These are phyloP conservation scores for Pachypanchax playfairii DNA, from an alignment of 2,113 vertebrate genomes.

Conservation along the genomic window DNA sequence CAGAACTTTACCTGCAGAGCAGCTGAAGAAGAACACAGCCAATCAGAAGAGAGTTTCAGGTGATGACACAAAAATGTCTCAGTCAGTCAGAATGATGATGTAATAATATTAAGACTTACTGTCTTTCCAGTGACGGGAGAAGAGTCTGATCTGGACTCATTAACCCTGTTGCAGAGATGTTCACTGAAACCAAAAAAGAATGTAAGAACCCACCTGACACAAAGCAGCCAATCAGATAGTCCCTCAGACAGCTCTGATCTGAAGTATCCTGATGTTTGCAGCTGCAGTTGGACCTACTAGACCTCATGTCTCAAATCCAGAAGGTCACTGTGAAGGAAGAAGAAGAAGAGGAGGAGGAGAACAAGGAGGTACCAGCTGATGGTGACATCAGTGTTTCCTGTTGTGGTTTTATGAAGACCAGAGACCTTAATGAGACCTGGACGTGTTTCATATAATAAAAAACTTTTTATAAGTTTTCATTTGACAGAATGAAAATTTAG, in stretches of 20 bases:
- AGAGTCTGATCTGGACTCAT: constrained; percentile 87
- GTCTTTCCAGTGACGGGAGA: constrained; percentile 59
- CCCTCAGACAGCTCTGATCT: not conserved
- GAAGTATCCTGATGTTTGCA: constrained; percentile 52
- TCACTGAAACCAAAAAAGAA: constrained; percentile 86
- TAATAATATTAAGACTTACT: constrained; percentile 22
- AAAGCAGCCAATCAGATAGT: not conserved
- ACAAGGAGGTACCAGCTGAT: constrained; percentile 41
- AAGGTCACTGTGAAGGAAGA: constrained; percentile 61
- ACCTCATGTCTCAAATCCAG: constrained; percentile 70
- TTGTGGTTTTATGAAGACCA: too few species aligned
- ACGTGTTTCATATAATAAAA: too few species aligned
- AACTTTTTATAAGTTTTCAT: too few species aligned
- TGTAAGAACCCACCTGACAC: constrained; percentile 69
- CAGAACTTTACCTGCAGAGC: constrained; percentile 59
- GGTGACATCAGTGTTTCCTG: not conserved
- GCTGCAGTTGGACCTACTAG: constrained; percentile 75
- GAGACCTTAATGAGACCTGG: too few species aligned
- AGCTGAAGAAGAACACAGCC: constrained; percentile 67
- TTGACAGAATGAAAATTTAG: too few species aligned
- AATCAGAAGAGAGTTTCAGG: constrained; percentile 51
- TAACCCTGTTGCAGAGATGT: constrained; percentile 83
- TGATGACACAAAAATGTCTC: constrained; percentile 8
- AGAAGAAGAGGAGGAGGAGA: constrained; percentile 38
- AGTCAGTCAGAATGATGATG: not conserved